Evolutionary conservation across 2,888 invertebrate genomes (phyloP), one percentile per base, ranked within the genome.

Genomic region (Smittia sp.): DNA sequence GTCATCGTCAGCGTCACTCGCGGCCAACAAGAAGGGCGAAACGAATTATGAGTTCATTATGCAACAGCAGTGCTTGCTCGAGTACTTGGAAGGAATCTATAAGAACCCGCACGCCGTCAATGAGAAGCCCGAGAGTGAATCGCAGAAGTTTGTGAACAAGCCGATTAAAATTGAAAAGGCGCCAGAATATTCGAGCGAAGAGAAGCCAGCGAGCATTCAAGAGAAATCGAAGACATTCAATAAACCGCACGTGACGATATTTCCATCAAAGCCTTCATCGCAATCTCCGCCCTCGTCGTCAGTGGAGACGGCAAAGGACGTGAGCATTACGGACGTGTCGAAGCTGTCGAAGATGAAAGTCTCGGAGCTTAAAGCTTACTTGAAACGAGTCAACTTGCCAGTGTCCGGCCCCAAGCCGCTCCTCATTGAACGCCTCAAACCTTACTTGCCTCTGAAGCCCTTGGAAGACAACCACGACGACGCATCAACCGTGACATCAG

Each of bases 321-420:
- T 81, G 0, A 77, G 79, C 2, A 75, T 79, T 15, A 74, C 76
- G 9, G 83, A 83, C 78, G 75, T 85, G 20, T 86, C 88, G 24
- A 90, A 94, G 75, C 85, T 97, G 78, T 95, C 96, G 81, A 96
- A 96, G 79, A 94, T 97, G 93, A 96, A 96, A 85, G 97, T 94
- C 73, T 94, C 93, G 75, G 97, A 98, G 80, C 85, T 98, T 77
- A 96, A 96, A 81, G 92, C 92, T 74, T 97, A 98, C 81, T 87
- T 97, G 78, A 98, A 97, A 82, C 91, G 93, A 74, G 88, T 98
- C 67, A 96, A 92, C 81, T 84, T 98, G 75, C 94, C 97, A 3
- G 98, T 98, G 0, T 97, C 97, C 11, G 98, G 98, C 0, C 91
- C 97, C 0, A 98, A 98, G 80, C 95, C 96, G 7, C 95, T 96